A percentile compares a stretch with the other conserved stretches of the same genome.
phyloP scores from a whole-genome alignment of 2,113 vertebrate species.

The Mirza zaza region DNA sequence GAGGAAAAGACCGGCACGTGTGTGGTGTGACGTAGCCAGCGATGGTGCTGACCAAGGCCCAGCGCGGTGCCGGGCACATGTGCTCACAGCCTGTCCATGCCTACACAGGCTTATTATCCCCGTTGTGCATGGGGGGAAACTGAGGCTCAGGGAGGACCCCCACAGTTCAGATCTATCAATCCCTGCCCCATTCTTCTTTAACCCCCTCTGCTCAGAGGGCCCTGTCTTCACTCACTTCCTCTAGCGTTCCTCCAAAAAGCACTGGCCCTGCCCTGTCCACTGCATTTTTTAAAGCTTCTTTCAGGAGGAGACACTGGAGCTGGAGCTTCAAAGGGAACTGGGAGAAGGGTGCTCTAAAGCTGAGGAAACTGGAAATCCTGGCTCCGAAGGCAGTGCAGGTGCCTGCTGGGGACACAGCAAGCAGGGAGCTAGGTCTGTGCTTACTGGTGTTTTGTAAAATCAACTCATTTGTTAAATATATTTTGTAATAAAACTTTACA shows the following conservation, averaged over 20 bases:
- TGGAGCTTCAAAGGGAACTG: not conserved
- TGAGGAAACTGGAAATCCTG: not conserved
- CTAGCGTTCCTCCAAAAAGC: no score
- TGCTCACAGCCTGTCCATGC: not conserved
- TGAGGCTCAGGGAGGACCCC: not conserved
- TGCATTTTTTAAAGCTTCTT: not conserved
- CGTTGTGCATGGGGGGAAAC: not conserved
- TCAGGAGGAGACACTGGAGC: not conserved
- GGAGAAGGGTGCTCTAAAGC: not conserved
- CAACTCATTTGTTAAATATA: not conserved
- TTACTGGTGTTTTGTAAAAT: not conserved
- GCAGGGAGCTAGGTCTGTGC: not conserved
- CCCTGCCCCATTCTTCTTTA: not conserved
- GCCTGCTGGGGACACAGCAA: not conserved
- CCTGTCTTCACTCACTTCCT: not conserved
- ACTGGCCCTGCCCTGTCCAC: not conserved
- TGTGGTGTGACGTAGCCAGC: rapidly evolving
- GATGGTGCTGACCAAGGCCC: not conserved
- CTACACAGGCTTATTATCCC: not conserved
- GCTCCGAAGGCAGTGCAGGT: not conserved
- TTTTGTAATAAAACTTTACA: not conserved
- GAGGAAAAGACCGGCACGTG: not conserved
- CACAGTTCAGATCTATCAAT: rapidly evolving
- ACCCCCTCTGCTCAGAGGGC: not conserved
- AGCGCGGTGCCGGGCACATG: rapidly evolving